These are phyloP conservation scores for Calyptomena viridis DNA, from an alignment of 2,113 vertebrate species.

Conservation along the genomic window DNA sequence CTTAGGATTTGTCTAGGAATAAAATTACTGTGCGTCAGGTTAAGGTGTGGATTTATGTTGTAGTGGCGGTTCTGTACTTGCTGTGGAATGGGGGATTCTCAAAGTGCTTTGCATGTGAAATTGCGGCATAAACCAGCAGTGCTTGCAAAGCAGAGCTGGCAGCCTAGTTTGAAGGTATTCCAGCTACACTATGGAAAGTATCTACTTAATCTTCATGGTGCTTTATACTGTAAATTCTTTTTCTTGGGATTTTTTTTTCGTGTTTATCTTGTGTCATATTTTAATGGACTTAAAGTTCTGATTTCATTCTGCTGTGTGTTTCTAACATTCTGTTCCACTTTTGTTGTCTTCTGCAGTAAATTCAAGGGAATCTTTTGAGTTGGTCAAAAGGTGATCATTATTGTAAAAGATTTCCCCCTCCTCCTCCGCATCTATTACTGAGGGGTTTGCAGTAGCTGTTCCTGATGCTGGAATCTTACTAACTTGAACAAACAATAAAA, in stretches of 20 bases:
- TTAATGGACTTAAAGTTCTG: background rate
- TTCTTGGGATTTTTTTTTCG: background rate
- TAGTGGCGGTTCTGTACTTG: background rate
- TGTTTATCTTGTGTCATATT: background rate
- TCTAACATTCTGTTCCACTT: background rate
- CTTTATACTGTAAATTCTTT: background rate
- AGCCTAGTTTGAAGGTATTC: background rate
- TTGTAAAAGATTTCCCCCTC: background rate
- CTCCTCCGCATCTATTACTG: background rate
- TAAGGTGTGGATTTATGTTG: background rate
- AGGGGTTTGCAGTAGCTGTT: background rate
- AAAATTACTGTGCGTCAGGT: background rate
- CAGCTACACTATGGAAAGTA: background rate
- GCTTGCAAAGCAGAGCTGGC: background rate
- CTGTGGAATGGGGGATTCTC: background rate
- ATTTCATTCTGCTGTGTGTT: background rate
- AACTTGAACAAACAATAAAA: background rate
- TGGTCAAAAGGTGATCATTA: background rate
- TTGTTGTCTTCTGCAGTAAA: background rate
- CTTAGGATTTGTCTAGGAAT: background rate
- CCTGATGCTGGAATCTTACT: background rate
- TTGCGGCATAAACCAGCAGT: background rate
- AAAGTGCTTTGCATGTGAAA: background rate
- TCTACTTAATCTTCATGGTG: accelerated
- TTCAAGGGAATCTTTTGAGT: background rate